Percentiles rank a stretch among this genome's conserved stretches.
These are phyloP conservation scores for Agonopterix heracliana DNA, from an alignment of 2,888 invertebrate genomes.

Conservation along the genomic window DNA sequence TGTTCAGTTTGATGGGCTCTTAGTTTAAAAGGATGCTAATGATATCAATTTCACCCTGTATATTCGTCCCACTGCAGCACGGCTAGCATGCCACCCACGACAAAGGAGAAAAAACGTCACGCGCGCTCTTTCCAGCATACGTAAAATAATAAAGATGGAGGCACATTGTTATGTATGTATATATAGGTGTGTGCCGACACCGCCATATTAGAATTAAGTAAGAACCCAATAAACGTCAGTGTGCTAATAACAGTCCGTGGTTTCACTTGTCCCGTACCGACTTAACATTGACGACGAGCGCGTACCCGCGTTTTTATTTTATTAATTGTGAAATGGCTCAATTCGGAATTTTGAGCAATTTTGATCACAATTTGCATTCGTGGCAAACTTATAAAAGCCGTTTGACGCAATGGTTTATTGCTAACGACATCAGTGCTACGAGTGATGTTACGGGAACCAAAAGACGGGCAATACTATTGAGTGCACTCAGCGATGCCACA, in stretches of 20 bases:
- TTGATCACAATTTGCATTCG: not conserved
- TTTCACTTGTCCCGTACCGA: not conserved
- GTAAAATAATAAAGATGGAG: too few relatives aligned
- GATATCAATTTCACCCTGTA: too few relatives aligned
- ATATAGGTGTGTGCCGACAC: too few relatives aligned
- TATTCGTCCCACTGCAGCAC: too few relatives aligned
- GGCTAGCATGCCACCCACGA: too few relatives aligned
- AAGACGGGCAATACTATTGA: not conserved
- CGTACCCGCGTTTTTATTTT: not conserved
- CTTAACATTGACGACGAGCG: not conserved
- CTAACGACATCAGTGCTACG: not conserved
- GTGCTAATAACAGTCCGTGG: not conserved
- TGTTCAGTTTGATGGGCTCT: too few relatives aligned
- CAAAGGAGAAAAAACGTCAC: too few relatives aligned
- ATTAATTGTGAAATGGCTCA: not conserved
- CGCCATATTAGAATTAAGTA: too few relatives aligned
- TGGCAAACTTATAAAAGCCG: conserved; percentile 3
- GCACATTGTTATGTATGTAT: too few relatives aligned
- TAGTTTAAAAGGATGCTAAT: too few relatives aligned
- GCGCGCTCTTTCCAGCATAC: too few relatives aligned
- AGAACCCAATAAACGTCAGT: not conserved
- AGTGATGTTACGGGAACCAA: not conserved
- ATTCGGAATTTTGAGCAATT: not conserved
- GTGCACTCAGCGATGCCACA: not conserved
- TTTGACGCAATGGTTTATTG: not conserved